Base-by-base conservation (phyloP, 1,140 invertebrate genomes). In the Dendrolimus punctatus region DNA sequence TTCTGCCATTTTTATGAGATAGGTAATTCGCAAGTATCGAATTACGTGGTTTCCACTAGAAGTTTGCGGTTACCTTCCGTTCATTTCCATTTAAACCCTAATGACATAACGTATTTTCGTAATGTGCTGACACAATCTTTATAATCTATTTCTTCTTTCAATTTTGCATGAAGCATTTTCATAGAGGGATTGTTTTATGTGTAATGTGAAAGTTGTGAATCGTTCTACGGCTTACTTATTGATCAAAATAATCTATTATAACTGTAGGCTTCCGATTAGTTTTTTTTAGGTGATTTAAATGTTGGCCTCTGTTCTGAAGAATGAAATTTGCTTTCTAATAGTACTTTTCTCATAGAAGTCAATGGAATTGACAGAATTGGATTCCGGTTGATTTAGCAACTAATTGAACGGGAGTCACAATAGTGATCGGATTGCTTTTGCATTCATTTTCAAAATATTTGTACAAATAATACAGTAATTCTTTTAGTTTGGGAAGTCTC, bases 81-180 rank as follows among this genome's bases (percentile, higher is more conserved):
- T 42, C 2, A 3, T n/a, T n/a, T 42, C 41, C 41, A 42, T 42
- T 42, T n/a, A 42, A 42, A 42, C 1, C 3, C 41, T 42, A 42
- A 42, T 42, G 41, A 42, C 41, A 42, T 7, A 3, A 42, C 41
- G n/a, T 42, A 3, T 42, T 8, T 42, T 42, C 6, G 41, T n/a
- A 42, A 42, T 3, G 41, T 42, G 41, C 6, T 42, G n/a, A 42
- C 41, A 7, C 41, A 42, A n/a, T 3, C 41, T 42, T 42, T 42
- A 42, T 42, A 42, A 42, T 42, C 41, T 42, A 42, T 42, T 7
- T 42, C 41, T 42, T 8, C n/a, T n/a, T n/a, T n/a, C n/a, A n/a
- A n/a, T n/a, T 42, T 42, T 8, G 41, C 6, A n/a, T n/a, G n/a
- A n/a, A n/a, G n/a, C n/a, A n/a, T n/a, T n/a, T n/a, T n/a, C n/a